Base-by-base conservation (phyloP, 1,140 invertebrate genomes). In the Adelges cooleyi region DNA sequence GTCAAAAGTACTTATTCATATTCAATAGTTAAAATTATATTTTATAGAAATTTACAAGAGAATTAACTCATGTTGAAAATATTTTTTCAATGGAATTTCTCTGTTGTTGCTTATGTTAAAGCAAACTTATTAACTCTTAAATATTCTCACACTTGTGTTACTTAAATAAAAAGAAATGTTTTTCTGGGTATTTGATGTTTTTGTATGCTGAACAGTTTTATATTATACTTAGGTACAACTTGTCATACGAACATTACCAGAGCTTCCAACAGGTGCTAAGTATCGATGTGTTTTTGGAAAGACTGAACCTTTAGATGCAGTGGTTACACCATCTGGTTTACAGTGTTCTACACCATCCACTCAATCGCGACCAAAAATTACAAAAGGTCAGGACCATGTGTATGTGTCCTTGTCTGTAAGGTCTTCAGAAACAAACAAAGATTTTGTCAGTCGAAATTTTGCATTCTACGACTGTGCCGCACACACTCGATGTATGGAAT, bases 231-330 rank as follows among this genome's bases (percentile, higher is more conserved):
- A 82, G 80, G 77, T 96, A 8, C 86, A 90, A 71, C 76, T 96
- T 67, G 86, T 87, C 11, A 94, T 96, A 59, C 82, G 90, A 71
- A 93, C 91, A 20, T 75, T 95, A 42, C 92, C 92, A 18, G 90
- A 92, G 75, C 75, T 92, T 68, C 91, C 91, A 6, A 80, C 84
- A 67, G 91, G 90, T 69, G 89, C 90, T 38, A 90, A 91, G 75
- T 96, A 95, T 77, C 87, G 92, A 72, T 97, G 94, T 77, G 90
- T 95, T 1, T 96, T 97, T 78, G 86, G 87, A 18, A 81, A 81
- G 15, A 83, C 86, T 2, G 86, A 89, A 15, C 89, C 91, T 3
- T 90, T 92, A 59, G 89, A 92, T 77, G 90, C 90, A 3, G 79
- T 83, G 65, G 85, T 92, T 33, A 87, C 88, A 29, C 80, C 80